Evolutionary conservation across 2,797 vertebrate species (phyloP).

Genomic region (Hybognathus amarus): DNA sequence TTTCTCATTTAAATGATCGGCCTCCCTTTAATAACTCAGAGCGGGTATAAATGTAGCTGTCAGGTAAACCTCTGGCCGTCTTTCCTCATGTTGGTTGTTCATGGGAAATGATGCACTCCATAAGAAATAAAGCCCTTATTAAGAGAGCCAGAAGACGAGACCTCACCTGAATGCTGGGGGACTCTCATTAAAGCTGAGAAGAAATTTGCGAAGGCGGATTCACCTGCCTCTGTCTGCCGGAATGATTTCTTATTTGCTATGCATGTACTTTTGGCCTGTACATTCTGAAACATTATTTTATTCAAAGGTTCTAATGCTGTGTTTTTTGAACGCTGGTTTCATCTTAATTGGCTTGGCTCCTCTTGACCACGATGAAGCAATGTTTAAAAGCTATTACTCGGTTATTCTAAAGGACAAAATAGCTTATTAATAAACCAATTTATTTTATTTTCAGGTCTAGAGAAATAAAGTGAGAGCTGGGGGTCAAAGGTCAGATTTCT

Average conservation of each 20-base stretch:
- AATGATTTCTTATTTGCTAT: neutral
- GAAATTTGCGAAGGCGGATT: slow-evolving; percentile 23
- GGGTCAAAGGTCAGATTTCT: neutral
- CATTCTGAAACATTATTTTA: neutral
- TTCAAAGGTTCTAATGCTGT: neutral
- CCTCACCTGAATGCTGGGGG: slow-evolving; percentile 27
- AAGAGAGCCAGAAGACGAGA: slow-evolving; percentile 33
- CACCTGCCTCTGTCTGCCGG: slow-evolving; percentile 2
- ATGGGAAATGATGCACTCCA: slow-evolving; percentile 47
- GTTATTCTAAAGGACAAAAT: neutral
- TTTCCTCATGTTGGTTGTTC: slow-evolving; percentile 20
- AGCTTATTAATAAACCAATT: slow-evolving; percentile 12
- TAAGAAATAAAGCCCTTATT: slow-evolving; percentile 53
- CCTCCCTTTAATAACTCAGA: slow-evolving; percentile 58
- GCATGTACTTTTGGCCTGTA: neutral
- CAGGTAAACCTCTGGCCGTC: slow-evolving; percentile 48
- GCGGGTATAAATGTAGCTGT: slow-evolving; percentile 55
- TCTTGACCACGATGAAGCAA: neutral
- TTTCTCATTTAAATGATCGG: slow-evolving; percentile 57
- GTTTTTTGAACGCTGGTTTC: neutral
- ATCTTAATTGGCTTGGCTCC: slow-evolving; percentile 37
- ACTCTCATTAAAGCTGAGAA: slow-evolving; percentile 39
- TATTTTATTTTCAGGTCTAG: slow-evolving; percentile 3
- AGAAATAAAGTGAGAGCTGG: neutral
- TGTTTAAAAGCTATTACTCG: slow-evolving; percentile 3